These are phyloP conservation scores for Sebastes iracundus DNA, from an alignment of 2,797 vertebrate species.

Conservation along the genomic window DNA sequence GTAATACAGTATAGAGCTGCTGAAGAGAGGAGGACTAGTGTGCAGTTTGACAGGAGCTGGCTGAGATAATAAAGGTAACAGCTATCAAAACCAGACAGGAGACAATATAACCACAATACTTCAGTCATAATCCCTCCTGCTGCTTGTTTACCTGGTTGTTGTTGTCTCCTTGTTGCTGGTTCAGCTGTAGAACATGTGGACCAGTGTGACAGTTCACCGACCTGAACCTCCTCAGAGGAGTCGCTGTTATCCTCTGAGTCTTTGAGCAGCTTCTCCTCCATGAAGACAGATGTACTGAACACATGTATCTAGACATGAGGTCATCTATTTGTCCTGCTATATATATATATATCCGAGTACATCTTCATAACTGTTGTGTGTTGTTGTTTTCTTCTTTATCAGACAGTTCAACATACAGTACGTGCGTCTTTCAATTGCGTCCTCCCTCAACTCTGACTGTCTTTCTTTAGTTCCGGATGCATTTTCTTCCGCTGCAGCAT, in stretches of 20 bases:
- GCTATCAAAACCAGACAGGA: background rate
- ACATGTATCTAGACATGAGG: background rate
- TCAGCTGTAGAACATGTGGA: background rate
- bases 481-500: background rate
- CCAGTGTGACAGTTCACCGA: conserved; percentile 6
- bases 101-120: background rate
- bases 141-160: conserved; percentile 34
- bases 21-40: background rate
- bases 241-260: background rate
- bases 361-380: too few species aligned
- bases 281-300: background rate
- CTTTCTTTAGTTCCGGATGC: conserved; percentile 28
- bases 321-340: background rate
- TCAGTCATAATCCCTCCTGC: accelerated
- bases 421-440: conserved; percentile 48
- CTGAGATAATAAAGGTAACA: too few species aligned
- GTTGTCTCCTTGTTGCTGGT: background rate
- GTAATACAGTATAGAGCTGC: too few species aligned
- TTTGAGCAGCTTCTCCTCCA: background rate
- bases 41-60: background rate
- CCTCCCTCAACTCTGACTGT: background rate
- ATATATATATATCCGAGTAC: accelerated
- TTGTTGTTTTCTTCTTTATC: too few species aligned
- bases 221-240: background rate
- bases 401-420: too few species aligned